phyloP scores from a whole-genome alignment of 2,888 invertebrate species.

The Caenorhabditis sp. region DNA sequence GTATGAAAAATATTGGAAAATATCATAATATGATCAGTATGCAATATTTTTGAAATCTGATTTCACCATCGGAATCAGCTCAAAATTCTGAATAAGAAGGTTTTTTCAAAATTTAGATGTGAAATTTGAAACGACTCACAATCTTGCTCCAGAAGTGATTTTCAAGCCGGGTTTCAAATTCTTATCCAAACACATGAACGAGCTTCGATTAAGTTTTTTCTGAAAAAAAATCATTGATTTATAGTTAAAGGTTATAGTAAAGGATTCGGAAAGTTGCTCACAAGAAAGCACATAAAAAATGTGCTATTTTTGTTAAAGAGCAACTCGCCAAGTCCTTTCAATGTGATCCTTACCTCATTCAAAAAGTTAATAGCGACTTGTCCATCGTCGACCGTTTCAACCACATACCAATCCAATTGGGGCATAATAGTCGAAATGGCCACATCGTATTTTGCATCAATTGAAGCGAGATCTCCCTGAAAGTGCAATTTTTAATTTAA shows the following conservation, averaged over 20 bases:
- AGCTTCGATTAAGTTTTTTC: background rate
- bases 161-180: background rate
- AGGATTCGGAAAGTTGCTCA: no score
- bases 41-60: no score
- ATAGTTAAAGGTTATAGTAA: no score
- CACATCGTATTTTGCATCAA: conserved; percentile 89
- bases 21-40: no score
- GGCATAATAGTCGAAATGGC: conserved; percentile 94
- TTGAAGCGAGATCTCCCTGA: conserved; percentile 92
- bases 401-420: conserved; percentile 12
- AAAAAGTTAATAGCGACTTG: background rate
- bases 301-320: no score
- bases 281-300: no score
- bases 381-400: background rate
- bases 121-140: background rate
- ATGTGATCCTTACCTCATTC: background rate
- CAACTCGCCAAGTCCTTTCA: no score
- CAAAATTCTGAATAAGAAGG: no score
- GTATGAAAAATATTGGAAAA: no score
- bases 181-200: background rate
- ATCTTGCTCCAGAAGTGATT: background rate
- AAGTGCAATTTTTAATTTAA: background rate
- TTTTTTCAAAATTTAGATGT: no score
- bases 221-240: background rate
- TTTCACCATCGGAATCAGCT: no score